Conservation (phyloP, 1,140 invertebrate species). For the Drosophila pruinosa region DNA sequence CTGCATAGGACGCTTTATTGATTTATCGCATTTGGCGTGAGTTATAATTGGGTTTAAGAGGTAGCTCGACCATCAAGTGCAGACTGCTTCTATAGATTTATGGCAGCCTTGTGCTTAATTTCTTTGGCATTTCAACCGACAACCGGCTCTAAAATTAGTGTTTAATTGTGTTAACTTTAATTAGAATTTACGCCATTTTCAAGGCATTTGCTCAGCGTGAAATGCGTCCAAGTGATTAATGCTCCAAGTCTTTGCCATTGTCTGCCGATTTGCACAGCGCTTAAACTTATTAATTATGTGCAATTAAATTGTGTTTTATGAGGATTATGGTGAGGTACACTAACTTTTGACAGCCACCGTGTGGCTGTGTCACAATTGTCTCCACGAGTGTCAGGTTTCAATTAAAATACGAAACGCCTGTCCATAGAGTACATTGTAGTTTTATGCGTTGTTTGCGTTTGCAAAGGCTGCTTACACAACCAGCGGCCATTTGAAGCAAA, state of each 20-base stretch:
- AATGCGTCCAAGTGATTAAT: slow-evolving; percentile 51
- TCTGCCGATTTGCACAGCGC: slow-evolving; percentile 33
- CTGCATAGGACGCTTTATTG: slow-evolving; percentile 63
- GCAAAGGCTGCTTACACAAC: slow-evolving; percentile 41
- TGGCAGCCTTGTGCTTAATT: not conserved
- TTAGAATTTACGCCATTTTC: slow-evolving; percentile 47
- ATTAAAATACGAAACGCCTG: slow-evolving; percentile 27
- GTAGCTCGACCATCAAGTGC: slow-evolving; percentile 41
- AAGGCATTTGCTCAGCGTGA: slow-evolving; percentile 22
- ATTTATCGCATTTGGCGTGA: slow-evolving; percentile 66
- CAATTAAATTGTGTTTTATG: slow-evolving; percentile 49
- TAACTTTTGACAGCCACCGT: not conserved
- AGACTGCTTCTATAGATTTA: slow-evolving; percentile 33
- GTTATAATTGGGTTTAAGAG: slow-evolving; percentile 57
- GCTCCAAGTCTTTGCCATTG: slow-evolving; percentile 26
- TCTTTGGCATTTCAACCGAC: not conserved
- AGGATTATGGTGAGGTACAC: not conserved
- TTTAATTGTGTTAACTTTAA: slow-evolving; percentile 59
- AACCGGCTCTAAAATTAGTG: slow-evolving; percentile 50
- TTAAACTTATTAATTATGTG: slow-evolving; percentile 67
- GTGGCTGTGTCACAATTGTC: not conserved
- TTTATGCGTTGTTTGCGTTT: slow-evolving; percentile 3
- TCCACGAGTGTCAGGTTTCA: slow-evolving; percentile 5
- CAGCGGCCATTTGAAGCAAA: slow-evolving; percentile 44
- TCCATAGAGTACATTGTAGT: not conserved